Evolutionary conservation across 2,113 vertebrate species (phyloP).

Genomic region (Connochaetes taurinus): DNA sequence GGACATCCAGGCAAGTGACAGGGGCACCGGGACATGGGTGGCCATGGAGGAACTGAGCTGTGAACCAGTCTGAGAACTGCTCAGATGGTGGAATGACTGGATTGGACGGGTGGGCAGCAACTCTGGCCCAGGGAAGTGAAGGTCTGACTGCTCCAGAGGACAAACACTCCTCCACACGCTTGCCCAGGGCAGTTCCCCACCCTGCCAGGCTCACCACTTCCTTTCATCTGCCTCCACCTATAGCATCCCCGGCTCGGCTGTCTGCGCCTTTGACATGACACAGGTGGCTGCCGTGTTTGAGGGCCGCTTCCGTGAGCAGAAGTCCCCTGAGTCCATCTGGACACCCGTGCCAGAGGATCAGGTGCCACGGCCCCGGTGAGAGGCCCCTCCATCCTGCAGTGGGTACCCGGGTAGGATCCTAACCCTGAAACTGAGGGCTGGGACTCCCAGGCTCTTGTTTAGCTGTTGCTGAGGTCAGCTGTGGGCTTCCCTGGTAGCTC

Average conservation of each 20-base stretch:
- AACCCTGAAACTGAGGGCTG: too few relatives aligned
- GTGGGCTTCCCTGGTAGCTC: not conserved
- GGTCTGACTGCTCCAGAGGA: accelerated
- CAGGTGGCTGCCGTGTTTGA: constrained; percentile 91
- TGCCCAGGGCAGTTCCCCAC: not conserved
- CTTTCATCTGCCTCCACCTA: not conserved
- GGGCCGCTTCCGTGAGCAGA: constrained; percentile 96
- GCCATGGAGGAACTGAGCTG: not conserved
- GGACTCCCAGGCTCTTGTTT: not conserved
- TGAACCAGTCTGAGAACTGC: not conserved
- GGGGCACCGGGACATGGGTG: not conserved
- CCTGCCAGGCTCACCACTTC: not conserved
- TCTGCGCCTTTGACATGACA: constrained; percentile 97
- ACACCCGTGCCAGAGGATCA: constrained; percentile 92
- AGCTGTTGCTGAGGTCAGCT: not conserved
- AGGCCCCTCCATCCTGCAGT: not conserved
- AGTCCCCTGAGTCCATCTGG: constrained; percentile 96
- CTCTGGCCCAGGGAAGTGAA: not conserved
- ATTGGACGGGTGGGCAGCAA: accelerated
- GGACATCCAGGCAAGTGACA: not conserved
- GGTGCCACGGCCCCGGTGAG: constrained; percentile 93
- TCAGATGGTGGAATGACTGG: accelerated
- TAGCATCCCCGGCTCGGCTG: constrained; percentile 94
- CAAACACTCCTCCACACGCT: accelerated
- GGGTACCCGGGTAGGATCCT: not conserved